Percentiles rank a stretch among this genome's conserved stretches.
These are phyloP conservation scores for Aplysia californica DNA, from an alignment of 1,140 invertebrate genomes.

Conservation along the genomic window DNA sequence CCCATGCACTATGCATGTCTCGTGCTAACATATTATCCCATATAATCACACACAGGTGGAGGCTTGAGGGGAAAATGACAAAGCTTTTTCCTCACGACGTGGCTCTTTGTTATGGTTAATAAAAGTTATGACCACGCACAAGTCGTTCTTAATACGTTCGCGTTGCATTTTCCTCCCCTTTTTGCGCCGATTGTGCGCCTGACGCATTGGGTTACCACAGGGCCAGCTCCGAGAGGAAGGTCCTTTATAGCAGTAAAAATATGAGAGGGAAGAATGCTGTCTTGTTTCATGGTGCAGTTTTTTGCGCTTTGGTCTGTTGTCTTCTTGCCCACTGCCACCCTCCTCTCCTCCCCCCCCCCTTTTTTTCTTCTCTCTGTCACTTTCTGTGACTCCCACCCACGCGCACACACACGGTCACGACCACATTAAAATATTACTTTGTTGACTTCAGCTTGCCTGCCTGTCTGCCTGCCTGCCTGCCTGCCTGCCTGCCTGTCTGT, in stretches of 20 bases:
- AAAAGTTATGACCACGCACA: not conserved
- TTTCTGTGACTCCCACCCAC: conserved; percentile 6
- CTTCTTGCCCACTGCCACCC: conserved; percentile 19
- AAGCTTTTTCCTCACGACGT: too few species aligned
- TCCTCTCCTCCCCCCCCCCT: conserved; percentile 15
- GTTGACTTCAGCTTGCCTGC: not conserved
- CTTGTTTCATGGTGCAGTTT: not conserved
- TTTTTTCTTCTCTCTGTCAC: conserved; percentile 17
- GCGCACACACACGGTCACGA: not conserved
- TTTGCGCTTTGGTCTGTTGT: not conserved
- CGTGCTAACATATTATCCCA: too few species aligned
- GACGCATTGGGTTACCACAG: not conserved
- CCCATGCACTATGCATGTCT: too few species aligned
- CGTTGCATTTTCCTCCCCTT: not conserved
- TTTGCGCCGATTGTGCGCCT: not conserved
- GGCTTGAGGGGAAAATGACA: too few species aligned
- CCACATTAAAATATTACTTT: not conserved
- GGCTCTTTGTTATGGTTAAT: too few species aligned
- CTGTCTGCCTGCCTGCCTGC: not conserved
- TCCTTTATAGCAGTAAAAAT: not conserved
- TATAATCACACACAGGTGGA: too few species aligned
- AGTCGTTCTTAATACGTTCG: not conserved
- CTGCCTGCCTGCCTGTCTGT: conserved; percentile 11
- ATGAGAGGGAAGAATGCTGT: too few species aligned
- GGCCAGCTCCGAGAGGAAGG: too few species aligned